A percentile compares a stretch with the other conserved stretches of the same genome.
These are phyloP conservation scores for Cirrhinus mrigala DNA, from an alignment of 2,797 vertebrate genomes.

Conservation along the genomic window DNA sequence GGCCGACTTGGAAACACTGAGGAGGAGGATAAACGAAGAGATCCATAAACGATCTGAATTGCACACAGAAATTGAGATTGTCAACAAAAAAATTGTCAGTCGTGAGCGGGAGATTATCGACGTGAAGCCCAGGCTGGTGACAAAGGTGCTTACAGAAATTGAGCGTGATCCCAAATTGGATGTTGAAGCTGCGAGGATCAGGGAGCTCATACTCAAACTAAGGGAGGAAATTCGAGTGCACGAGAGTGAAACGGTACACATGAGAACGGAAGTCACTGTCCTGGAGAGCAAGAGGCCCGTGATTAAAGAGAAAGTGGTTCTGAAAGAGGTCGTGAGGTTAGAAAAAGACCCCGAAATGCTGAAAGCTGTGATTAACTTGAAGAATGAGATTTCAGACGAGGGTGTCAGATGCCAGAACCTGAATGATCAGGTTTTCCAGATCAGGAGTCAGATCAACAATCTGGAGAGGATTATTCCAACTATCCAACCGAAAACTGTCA, in stretches of 20 bases:
- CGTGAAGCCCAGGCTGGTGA: constrained; percentile 85
- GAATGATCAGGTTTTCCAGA: constrained; percentile 75
- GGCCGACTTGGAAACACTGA: constrained; percentile 73
- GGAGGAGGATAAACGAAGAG: constrained; percentile 80
- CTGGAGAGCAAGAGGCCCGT: constrained; percentile 84
- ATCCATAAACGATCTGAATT: constrained; percentile 73
- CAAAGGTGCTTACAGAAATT: constrained; percentile 89
- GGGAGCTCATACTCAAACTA: constrained; percentile 80
- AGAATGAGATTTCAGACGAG: constrained; percentile 81
- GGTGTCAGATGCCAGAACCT: constrained; percentile 72
- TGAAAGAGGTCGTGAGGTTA: constrained; percentile 90
- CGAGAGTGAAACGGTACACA: constrained; percentile 73
- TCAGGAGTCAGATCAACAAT: constrained; percentile 82
- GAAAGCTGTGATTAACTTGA: constrained; percentile 80
- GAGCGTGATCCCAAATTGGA: constrained; percentile 90
- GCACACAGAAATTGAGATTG: constrained; percentile 78
- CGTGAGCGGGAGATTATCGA: constrained; percentile 78
- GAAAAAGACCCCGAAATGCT: constrained; percentile 92
- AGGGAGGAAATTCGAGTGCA: constrained; percentile 73
- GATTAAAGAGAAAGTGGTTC: constrained; percentile 86
- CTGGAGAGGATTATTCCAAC: constrained; percentile 87
- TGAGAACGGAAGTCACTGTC: constrained; percentile 81
- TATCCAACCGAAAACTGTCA: constrained; percentile 88
- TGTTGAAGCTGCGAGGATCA: constrained; percentile 81
- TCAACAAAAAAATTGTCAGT: constrained; percentile 76